Base-by-base conservation (phyloP, 2,888 invertebrate species). In the Auanema sp. region DNA sequence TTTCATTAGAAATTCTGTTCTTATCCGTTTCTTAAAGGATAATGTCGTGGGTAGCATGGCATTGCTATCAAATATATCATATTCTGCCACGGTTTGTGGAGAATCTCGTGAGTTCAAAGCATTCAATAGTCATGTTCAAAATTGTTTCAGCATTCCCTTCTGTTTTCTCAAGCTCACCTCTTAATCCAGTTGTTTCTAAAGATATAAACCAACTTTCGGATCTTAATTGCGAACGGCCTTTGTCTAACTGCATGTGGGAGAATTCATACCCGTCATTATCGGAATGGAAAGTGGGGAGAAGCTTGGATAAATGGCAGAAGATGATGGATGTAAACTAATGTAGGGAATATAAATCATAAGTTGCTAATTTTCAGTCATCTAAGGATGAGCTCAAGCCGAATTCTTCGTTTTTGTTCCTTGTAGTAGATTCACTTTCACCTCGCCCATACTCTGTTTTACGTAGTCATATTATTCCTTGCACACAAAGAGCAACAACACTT, bases 401-500 rank as follows among this genome's bases (percentile, higher is more conserved):
- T 18, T 77, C 79, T 11, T 69, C 79, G 10, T 81, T 81, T 66
- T 62, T 80, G 16, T 82, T 78, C 62, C 70, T 82, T 24, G 78
- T 75, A 24, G 75, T 79, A 23, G 81, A 81, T 66, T 74, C 79
- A 1, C 75, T 81, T 55, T 72, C 82, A n/a, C 73, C 72, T 8
- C 60, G 75, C 12, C 79, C 81, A 1, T 74, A 75, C 60, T 72
- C 77, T 1, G 68, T 63, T 42, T 64, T 81, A 14, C 68, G 70
- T 16, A 83, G 82, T 44, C 76, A 74, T 47, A 58, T 76, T 8
- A 75, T 81, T 25, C 81, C 81, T 6, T 81, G 81, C 66, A 79
- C 80, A 0, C 75, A 75, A 44, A 68, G 71, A 51, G 64, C 72
- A 10, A 74, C 79, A 1, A 77, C 79, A 5, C 66, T 81, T 2